These are phyloP conservation scores for Gobiocypris rarus DNA, from an alignment of 2,113 vertebrate species.

Conservation along the genomic window DNA sequence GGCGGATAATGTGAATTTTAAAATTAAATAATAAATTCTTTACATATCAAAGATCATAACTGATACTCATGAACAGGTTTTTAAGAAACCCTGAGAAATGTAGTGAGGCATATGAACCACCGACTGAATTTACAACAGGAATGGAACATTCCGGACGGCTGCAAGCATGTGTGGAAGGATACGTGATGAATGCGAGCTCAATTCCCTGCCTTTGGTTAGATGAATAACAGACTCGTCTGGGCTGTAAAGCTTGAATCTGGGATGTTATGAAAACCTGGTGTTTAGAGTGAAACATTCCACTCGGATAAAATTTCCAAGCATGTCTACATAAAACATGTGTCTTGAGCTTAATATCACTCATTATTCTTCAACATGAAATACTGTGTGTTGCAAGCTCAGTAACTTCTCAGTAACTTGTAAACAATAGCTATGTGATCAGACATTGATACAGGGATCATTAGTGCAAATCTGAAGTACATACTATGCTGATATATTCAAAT, in stretches of 20 bases:
- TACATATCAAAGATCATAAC: background rate
- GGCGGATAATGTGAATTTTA: background rate
- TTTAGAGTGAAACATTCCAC: background rate
- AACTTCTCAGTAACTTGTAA: conserved; percentile 1
- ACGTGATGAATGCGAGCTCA: background rate
- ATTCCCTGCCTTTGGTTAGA: conserved; percentile 27
- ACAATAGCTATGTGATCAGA: background rate
- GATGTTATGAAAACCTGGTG: conserved; percentile 21
- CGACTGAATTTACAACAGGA: conserved; percentile 18
- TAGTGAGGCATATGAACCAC: conserved; percentile 4
- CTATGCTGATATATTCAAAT: background rate
- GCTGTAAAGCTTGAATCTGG: background rate
- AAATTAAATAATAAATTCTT: background rate
- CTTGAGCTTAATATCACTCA: background rate
- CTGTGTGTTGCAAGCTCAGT: background rate
- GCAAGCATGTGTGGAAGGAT: conserved; percentile 4
- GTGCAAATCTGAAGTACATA: conserved; percentile 23
- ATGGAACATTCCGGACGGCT: conserved; percentile 28
- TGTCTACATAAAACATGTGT: conserved; percentile 27
- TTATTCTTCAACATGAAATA: background rate
- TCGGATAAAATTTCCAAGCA: background rate
- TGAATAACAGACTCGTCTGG: conserved; percentile 10
- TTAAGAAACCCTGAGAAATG: conserved; percentile 18
- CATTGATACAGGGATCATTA: background rate
- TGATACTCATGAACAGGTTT: background rate